Evolutionary conservation across 2,113 vertebrate species (phyloP).

Genomic region (Anguilla japonica): DNA sequence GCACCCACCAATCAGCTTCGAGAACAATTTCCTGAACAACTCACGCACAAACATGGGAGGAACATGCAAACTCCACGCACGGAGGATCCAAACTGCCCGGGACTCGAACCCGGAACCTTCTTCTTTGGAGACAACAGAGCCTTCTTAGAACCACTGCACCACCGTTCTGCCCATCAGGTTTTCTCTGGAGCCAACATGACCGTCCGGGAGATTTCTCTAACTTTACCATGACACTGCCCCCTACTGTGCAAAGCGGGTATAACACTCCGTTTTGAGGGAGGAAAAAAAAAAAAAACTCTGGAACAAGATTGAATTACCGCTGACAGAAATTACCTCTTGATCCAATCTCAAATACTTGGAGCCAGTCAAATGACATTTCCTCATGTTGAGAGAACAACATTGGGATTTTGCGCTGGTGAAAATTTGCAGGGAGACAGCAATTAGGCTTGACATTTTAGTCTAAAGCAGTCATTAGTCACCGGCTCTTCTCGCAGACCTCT

Average conservation of each 20-base stretch:
- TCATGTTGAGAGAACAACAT: constrained; percentile 20
- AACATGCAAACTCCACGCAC: too few species aligned
- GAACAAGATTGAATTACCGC: constrained; percentile 7
- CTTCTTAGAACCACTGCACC: too few species aligned
- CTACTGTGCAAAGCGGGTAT: constrained; percentile 37
- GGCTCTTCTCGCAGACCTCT: constrained; percentile 38
- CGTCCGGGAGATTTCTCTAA: background rate
- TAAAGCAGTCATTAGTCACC: constrained; percentile 51
- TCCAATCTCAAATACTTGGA: constrained; percentile 41
- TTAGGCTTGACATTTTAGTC: constrained; percentile 68
- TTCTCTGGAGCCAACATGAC: background rate
- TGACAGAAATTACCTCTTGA: constrained; percentile 36
- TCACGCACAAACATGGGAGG: too few species aligned
- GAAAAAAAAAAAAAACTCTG: background rate
- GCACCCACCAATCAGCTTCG: too few species aligned
- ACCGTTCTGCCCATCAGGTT: too few species aligned
- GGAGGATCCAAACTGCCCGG: too few species aligned
- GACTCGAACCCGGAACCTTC: too few species aligned
- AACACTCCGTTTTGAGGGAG: constrained; percentile 6
- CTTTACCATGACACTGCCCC: constrained; percentile 43
- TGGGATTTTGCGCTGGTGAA: constrained; percentile 23
- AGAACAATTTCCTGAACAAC: too few species aligned
- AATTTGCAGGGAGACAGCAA: constrained; percentile 37
- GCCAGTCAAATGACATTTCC: constrained; percentile 50
- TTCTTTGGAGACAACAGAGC: too few species aligned